Percentiles rank a stretch among this genome's conserved stretches.
These are phyloP conservation scores for Nansenia antarctica DNA, from an alignment of 2,113 vertebrate genomes.

Conservation along the genomic window DNA sequence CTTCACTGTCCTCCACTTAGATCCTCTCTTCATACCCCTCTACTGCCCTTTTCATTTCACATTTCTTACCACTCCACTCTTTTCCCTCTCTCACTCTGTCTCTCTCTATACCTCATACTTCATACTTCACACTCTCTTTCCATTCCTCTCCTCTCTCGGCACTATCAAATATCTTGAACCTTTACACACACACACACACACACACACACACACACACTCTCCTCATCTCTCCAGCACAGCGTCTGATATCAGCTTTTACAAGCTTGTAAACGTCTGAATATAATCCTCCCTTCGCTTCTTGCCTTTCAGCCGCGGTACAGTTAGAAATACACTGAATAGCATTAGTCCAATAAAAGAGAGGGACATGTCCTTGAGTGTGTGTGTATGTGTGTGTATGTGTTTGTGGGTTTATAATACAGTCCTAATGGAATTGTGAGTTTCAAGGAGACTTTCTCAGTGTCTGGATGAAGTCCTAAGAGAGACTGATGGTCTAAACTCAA, in stretches of 20 bases:
- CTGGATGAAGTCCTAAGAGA: conserved; percentile 43
- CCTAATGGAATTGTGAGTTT: too few species aligned
- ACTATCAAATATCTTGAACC: background rate
- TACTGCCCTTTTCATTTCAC: background rate
- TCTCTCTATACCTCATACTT: background rate
- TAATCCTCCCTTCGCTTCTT: background rate
- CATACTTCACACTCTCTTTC: background rate
- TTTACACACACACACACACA: background rate
- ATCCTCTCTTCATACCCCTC: too few species aligned
- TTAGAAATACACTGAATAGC: conserved; percentile 35
- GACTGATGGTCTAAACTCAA: conserved; percentile 29
- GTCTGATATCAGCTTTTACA: conserved; percentile 14
- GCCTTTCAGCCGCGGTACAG: conserved; percentile 10
- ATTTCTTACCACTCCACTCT: background rate
- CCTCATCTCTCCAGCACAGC: background rate
- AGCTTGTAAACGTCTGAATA: background rate
- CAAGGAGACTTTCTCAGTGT: conserved; percentile 23
- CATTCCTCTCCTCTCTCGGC: background rate
- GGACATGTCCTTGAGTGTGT: conserved; percentile 41
- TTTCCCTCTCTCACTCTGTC: background rate
- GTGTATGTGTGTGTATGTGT: conserved; percentile 39
- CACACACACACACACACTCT: background rate
- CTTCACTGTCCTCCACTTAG: background rate
- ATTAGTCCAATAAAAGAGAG: conserved; percentile 29
- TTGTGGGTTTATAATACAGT: conserved; percentile 21